phyloP scores from a whole-genome alignment of 2,113 vertebrate genomes.

The Lutjanus erythropterus region DNA sequence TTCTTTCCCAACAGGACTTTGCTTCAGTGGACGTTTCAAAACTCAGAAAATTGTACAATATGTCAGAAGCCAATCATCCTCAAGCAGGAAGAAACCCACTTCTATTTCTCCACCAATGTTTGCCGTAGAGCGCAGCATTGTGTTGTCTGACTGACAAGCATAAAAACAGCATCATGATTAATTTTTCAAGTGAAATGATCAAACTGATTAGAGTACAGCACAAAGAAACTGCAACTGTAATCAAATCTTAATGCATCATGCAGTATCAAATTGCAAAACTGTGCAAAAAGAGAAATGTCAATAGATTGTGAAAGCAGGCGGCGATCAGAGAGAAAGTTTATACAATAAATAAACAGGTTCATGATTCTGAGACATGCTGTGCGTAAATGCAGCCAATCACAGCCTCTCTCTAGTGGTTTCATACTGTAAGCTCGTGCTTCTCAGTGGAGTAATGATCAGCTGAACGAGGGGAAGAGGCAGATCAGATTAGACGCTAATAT shows the following conservation, averaged over 20 bases:
- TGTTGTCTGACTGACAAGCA: background rate
- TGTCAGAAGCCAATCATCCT: background rate
- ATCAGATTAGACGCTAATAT: conserved; percentile 8
- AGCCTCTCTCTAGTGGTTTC: background rate
- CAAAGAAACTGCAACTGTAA: too few species aligned
- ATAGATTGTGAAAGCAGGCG: background rate
- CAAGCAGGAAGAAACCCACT: background rate
- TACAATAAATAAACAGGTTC: background rate
- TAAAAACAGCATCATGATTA: background rate
- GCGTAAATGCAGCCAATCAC: background rate
- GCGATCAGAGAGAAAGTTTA: background rate
- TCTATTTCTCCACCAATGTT: background rate
- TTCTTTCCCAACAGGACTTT: background rate
- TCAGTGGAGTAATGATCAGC: background rate
- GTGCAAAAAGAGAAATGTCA: background rate
- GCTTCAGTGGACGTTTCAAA: background rate
- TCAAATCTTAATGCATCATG: background rate
- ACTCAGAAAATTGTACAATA: background rate
- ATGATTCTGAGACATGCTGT: background rate
- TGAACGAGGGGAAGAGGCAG: background rate
- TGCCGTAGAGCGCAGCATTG: background rate
- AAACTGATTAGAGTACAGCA: background rate
- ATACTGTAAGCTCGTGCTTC: background rate
- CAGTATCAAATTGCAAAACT: background rate
- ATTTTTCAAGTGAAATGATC: background rate